Conservation (phyloP, 1,140 invertebrate species). For the Ladona fulva region DNA sequence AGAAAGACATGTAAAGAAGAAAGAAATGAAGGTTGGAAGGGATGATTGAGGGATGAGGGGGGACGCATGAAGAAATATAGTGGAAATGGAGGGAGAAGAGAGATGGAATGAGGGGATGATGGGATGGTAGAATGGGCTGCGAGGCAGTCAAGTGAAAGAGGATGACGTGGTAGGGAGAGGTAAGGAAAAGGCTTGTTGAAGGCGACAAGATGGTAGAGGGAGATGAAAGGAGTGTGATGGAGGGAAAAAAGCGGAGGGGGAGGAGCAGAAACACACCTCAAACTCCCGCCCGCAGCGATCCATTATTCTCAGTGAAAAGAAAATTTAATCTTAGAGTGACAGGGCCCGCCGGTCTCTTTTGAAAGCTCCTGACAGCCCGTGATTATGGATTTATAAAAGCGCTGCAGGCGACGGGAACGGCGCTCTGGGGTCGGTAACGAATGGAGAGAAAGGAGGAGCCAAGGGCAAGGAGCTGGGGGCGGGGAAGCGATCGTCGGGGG, state of each 20-base stretch:
- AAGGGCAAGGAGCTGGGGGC: not conserved
- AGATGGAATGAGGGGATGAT: not conserved
- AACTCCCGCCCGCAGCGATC: not conserved
- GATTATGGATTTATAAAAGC: slow-evolving; percentile 7
- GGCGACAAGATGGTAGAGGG: not conserved
- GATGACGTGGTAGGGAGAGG: not conserved
- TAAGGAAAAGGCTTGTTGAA: not conserved
- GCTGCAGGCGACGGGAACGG: slow-evolving; percentile 1
- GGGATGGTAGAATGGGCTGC: not conserved
- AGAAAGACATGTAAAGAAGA: too few relatives aligned
- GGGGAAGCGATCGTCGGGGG: too few relatives aligned
- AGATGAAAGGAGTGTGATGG: not conserved
- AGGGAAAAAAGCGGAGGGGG: not conserved
- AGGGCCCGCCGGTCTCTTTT: slow-evolving; percentile 5
- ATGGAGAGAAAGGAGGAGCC: not conserved
- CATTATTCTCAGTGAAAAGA: slow-evolving; percentile 5
- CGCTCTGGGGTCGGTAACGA: not conserved
- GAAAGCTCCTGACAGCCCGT: slow-evolving; percentile 6
- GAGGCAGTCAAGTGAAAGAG: not conserved
- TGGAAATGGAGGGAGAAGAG: not conserved
- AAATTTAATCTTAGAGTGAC: slow-evolving; percentile 2
- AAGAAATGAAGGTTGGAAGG: too few relatives aligned
- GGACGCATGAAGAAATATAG: not conserved
- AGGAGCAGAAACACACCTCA: not conserved
- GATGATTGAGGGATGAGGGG: not conserved